A percentile compares a stretch with the other conserved stretches of the same genome.
Evolutionary conservation across 2,113 vertebrate species (phyloP).

Genomic region (Lepisosteus osseus): DNA sequence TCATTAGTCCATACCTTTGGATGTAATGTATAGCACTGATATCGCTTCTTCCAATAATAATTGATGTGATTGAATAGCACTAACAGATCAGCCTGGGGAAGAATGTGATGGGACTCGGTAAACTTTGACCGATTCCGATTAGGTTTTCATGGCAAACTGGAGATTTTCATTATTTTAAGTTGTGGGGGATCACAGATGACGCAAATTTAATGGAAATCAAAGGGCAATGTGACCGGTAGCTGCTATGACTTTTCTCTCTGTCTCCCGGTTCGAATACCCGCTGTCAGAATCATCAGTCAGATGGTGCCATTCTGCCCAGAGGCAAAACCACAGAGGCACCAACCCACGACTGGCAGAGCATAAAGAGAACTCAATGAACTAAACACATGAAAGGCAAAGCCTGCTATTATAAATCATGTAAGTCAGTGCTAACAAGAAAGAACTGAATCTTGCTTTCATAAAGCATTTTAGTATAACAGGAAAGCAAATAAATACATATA

Average conservation of each 20-base stretch:
- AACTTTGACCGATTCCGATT: too few relatives aligned
- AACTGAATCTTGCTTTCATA: slow-evolving; percentile 19
- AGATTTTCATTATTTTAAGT: too few relatives aligned
- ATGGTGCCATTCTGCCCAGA: slow-evolving; percentile 57
- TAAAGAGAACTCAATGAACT: slow-evolving; percentile 43
- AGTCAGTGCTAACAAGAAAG: slow-evolving; percentile 38
- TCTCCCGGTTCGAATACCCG: slow-evolving; percentile 40
- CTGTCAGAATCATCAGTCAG: slow-evolving; percentile 63
- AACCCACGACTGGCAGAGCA: slow-evolving; percentile 50
- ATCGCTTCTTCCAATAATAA: too few relatives aligned
- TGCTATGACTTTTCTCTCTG: slow-evolving; percentile 23
- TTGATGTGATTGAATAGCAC: too few relatives aligned
- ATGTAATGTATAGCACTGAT: too few relatives aligned
- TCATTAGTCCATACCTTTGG: too few relatives aligned
- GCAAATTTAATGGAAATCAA: background rate
- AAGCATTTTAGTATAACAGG: slow-evolving; percentile 30
- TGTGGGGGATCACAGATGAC: too few relatives aligned
- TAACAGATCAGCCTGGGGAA: too few relatives aligned
- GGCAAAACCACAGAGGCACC: slow-evolving; percentile 58
- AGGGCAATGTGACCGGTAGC: slow-evolving; percentile 20
- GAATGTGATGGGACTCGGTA: too few relatives aligned
- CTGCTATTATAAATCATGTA: slow-evolving; percentile 53
- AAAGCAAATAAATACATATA: slow-evolving; percentile 56
- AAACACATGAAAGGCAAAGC: slow-evolving; percentile 41
- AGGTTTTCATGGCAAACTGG: too few relatives aligned